Evolutionary conservation across 2,797 vertebrate genomes (phyloP).

Genomic region (Perodicticus potto): DNA sequence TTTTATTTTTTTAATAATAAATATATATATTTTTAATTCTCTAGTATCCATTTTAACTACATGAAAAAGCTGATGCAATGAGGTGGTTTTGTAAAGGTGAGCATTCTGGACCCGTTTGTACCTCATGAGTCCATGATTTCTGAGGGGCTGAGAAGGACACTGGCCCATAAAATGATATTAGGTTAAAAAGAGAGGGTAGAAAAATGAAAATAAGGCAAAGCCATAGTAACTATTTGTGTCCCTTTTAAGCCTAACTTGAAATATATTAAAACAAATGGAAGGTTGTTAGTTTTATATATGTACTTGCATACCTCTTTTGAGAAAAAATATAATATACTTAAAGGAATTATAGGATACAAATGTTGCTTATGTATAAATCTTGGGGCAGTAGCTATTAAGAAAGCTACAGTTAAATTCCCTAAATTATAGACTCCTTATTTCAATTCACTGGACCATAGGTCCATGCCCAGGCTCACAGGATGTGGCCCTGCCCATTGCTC

Average conservation of each 20-base stretch:
- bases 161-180: background rate
- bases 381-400: background rate
- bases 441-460: background rate
- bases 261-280: background rate
- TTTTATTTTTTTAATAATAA: background rate
- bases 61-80: background rate
- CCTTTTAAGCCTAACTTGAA: background rate
- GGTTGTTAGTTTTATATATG: background rate
- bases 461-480: background rate
- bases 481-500: background rate
- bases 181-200: background rate
- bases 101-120: background rate
- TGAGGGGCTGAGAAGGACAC: background rate
- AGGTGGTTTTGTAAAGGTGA: background rate
- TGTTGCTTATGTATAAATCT: background rate
- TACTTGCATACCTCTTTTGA: background rate
- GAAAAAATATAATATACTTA: background rate
- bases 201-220: background rate
- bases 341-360: background rate
- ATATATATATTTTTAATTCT: conserved; percentile 2
- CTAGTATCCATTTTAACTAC: background rate
- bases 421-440: background rate
- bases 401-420: background rate
- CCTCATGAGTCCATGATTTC: background rate
- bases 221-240: background rate